phyloP scores from a whole-genome alignment of 1,140 invertebrate species.

The Odontomachus brunneus region DNA sequence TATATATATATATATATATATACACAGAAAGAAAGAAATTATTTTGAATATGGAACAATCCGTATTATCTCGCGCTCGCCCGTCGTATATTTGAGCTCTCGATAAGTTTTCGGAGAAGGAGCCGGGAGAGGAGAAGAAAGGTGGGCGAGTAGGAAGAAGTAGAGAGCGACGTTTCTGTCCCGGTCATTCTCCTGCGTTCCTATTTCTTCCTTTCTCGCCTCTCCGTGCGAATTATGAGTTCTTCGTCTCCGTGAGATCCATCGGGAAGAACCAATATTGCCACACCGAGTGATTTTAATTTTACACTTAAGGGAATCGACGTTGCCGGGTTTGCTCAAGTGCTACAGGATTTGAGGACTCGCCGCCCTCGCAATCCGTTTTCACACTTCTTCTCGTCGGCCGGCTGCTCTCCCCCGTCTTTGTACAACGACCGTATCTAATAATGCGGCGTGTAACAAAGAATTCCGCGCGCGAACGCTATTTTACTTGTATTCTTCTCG shows the following conservation, averaged over 20 bases:
- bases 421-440: constrained; percentile 8
- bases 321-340: constrained; percentile 66
- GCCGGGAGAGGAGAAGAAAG: no score
- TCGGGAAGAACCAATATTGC: constrained; percentile 63
- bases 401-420: not conserved
- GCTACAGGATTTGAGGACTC: constrained; percentile 39
- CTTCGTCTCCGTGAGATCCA: constrained; percentile 35
- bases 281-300: constrained; percentile 67
- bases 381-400: not conserved
- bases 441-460: not conserved
- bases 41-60: constrained; percentile 39
- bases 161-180: constrained; percentile 1
- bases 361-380: constrained; percentile 23
- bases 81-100: not conserved
- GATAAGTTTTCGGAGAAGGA: no score
- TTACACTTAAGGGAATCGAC: constrained; percentile 66
- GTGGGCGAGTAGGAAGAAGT: no score
- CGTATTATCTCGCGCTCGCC: not conserved
- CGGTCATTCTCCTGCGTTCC: constrained; percentile 30
- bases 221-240: constrained; percentile 56
- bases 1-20: no score
- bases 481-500: no score
- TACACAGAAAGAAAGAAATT: constrained; percentile 45
- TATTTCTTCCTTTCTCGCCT: constrained; percentile 15
- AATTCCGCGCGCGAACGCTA: no score